Percentiles rank a stretch among this genome's conserved stretches.
These are phyloP conservation scores for Serranus cabrilla DNA, from an alignment of 2,797 vertebrate species.

Conservation along the genomic window DNA sequence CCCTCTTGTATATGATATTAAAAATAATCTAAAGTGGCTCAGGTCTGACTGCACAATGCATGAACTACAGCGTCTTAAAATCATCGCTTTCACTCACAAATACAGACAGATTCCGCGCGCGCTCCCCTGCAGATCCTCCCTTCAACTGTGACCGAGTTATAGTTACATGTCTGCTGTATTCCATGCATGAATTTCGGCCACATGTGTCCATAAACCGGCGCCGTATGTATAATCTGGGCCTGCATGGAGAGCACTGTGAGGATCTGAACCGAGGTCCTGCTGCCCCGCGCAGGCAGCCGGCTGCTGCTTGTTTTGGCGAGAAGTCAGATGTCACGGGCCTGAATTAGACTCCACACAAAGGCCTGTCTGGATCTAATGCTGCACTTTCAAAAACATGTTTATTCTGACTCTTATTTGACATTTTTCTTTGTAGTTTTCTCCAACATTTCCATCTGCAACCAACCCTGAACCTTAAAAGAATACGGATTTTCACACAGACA, in stretches of 20 bases:
- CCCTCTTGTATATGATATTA: too few species aligned
- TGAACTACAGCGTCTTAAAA: neutral
- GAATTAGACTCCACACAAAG: constrained; percentile 2
- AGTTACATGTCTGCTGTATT: neutral
- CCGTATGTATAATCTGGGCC: neutral
- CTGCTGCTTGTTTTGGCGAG: constrained; percentile 39
- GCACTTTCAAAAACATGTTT: neutral
- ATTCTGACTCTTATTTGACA: neutral
- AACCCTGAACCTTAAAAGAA: neutral
- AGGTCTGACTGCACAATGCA: neutral
- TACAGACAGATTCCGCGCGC: neutral
- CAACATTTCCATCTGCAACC: neutral
- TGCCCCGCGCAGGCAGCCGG: constrained; percentile 2
- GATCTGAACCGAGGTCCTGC: neutral
- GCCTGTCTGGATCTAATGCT: neutral
- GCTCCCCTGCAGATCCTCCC: neutral
- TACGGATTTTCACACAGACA: too few species aligned
- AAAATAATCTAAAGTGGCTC: too few species aligned
- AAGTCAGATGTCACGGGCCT: constrained; percentile 13
- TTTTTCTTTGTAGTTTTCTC: neutral
- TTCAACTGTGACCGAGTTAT: neutral
- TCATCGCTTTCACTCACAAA: too few species aligned
- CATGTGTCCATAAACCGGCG: neutral
- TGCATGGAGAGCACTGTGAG: neutral
- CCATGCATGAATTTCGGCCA: neutral